phyloP scores from a whole-genome alignment of 2,888 invertebrate species.

The Andrena bicolor region DNA sequence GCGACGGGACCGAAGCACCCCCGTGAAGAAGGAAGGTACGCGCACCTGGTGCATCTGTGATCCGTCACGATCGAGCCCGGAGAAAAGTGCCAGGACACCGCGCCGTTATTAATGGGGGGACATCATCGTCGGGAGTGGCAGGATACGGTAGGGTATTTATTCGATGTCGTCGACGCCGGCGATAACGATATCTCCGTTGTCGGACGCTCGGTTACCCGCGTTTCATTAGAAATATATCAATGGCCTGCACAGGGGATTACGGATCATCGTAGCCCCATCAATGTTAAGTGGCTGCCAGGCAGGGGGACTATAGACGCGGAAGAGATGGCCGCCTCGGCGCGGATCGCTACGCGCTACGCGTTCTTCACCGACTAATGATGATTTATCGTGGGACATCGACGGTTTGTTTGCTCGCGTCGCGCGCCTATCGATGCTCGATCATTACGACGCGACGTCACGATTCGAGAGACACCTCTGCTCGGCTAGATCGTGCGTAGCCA shows the following conservation, averaged over 20 bases:
- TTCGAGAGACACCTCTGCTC: conserved; percentile 22
- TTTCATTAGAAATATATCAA: conserved; percentile 55
- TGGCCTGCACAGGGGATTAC: conserved; percentile 29
- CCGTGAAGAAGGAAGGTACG: not conserved
- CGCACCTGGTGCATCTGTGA: not conserved
- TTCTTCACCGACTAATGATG: conserved; percentile 50
- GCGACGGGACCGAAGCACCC: not conserved
- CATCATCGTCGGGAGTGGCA: conserved; percentile 17
- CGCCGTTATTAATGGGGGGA: conserved; percentile 35
- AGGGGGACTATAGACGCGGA: conserved; percentile 42
- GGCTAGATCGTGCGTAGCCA: not conserved
- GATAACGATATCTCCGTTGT: conserved; percentile 49
- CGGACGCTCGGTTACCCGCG: conserved; percentile 24
- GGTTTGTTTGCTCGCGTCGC: conserved; percentile 41
- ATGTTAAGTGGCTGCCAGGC: conserved; percentile 46
- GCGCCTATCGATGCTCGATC: conserved; percentile 14
- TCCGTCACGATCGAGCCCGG: not conserved
- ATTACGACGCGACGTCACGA: conserved; percentile 38
- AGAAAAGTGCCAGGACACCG: conserved; percentile 9
- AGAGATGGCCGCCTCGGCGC: conserved; percentile 37
- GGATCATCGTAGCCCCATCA: conserved; percentile 38
- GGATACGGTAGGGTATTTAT: conserved; percentile 32
- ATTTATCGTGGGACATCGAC: conserved; percentile 50
- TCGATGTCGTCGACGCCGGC: conserved; percentile 20
- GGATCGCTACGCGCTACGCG: conserved; percentile 34